phyloP scores from a whole-genome alignment of 2,888 invertebrate genomes.

The Papilio gigon region DNA sequence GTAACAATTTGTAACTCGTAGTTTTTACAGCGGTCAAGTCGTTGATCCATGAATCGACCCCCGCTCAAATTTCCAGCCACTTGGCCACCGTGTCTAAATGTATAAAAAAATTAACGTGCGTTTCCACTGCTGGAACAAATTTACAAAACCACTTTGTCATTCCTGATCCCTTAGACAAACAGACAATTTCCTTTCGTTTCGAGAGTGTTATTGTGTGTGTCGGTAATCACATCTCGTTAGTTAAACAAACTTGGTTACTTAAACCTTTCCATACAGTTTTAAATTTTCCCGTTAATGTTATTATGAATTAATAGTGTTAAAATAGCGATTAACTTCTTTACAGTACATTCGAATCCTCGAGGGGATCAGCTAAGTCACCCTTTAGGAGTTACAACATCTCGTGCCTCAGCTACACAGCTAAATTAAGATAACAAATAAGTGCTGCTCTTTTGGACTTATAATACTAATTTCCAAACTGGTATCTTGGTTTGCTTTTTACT shows the following conservation, averaged over 20 bases:
- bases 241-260: neutral
- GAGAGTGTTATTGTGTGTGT: no score
- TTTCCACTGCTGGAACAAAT: neutral
- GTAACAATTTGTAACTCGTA: neutral
- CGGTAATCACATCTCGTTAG: no score
- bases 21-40: neutral
- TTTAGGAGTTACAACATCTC: slow-evolving; percentile 13
- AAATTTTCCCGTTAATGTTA: neutral
- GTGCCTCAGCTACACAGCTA: neutral
- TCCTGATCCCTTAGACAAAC: neutral
- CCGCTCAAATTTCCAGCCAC: neutral
- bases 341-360: neutral
- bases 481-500: slow-evolving; percentile 1
- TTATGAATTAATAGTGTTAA: neutral
- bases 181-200: no score
- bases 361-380: slow-evolving; percentile 15
- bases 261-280: neutral
- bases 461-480: neutral
- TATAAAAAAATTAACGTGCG: neutral
- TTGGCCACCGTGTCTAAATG: neutral
- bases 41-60: neutral
- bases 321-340: neutral
- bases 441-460: neutral
- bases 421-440: slow-evolving; percentile 11
- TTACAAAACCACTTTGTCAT: neutral